Conservation (phyloP, 2,888 invertebrate genomes). For the Lycia hirtaria region DNA sequence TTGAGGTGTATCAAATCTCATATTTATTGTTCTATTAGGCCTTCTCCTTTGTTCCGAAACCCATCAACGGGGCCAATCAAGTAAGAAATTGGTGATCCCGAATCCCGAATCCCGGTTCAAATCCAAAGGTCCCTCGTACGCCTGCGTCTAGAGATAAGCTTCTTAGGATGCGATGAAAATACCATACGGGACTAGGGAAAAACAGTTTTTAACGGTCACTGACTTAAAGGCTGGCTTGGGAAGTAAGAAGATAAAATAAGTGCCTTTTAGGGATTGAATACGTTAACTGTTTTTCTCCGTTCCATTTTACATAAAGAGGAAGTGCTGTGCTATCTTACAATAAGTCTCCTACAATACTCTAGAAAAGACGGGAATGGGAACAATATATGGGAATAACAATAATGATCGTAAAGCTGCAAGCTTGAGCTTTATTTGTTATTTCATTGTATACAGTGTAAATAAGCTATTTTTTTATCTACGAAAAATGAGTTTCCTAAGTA, state of each 20-base stretch:
- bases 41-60: constrained; percentile 73
- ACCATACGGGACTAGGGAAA: constrained; percentile 39
- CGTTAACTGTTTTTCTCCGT: background rate
- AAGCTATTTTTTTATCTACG: too few species aligned
- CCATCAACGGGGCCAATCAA: constrained; percentile 80
- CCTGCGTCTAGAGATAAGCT: constrained; percentile 72
- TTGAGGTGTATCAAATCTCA: constrained; percentile 30
- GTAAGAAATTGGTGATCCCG: constrained; percentile 82
- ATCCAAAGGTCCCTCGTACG: constrained; percentile 43
- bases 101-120: too few species aligned
- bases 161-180: constrained; percentile 69
- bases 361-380: too few species aligned
- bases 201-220: constrained; percentile 27
- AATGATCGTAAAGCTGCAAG: too few species aligned
- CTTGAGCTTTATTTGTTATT: too few species aligned
- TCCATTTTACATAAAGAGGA: too few species aligned
- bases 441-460: too few species aligned
- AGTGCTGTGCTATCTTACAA: too few species aligned
- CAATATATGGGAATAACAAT: too few species aligned
- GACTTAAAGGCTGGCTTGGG: constrained; percentile 5
- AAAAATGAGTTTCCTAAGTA: too few species aligned
- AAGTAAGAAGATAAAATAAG: background rate
- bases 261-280: background rate
- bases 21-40: constrained; percentile 45
- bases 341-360: too few species aligned